A percentile compares a stretch with the other conserved stretches of the same genome.
Evolutionary conservation across 2,797 vertebrate species (phyloP).

Genomic region (Emydoidea blandingii): DNA sequence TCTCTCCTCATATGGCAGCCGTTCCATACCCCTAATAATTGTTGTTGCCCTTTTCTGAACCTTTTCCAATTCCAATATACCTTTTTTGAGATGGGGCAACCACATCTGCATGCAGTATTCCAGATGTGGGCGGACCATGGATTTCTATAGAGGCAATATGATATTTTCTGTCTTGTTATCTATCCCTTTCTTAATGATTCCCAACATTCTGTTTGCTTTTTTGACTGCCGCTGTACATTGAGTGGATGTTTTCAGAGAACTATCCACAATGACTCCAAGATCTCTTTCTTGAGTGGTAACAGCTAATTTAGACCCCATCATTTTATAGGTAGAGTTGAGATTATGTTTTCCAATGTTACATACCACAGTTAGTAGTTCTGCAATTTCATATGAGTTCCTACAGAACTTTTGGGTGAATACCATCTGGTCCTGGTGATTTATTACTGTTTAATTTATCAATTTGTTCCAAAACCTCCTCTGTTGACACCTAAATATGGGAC

Average conservation of each 20-base stretch:
- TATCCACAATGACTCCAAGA: not conserved
- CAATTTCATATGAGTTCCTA: not conserved
- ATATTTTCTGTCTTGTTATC: not conserved
- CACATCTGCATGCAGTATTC: no score
- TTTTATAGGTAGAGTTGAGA: not conserved
- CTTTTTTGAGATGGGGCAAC: no score
- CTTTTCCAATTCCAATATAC: no score
- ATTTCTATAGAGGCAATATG: no score
- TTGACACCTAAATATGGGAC: not conserved
- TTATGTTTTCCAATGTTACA: not conserved
- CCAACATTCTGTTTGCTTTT: not conserved
- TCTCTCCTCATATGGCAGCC: no score
- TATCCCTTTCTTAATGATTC: not conserved
- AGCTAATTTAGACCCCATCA: not conserved
- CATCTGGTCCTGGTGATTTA: not conserved
- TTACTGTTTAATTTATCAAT: not conserved
- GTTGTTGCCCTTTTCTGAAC: no score
- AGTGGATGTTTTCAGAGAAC: not conserved
- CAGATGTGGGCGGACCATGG: no score
- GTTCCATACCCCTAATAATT: no score
- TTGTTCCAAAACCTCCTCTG: not conserved
- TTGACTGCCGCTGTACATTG: not conserved
- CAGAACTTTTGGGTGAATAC: not conserved
- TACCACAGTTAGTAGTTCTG: not conserved
- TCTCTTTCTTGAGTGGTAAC: not conserved